phyloP scores from a whole-genome alignment of 1,140 invertebrate species.

The Planococcus citri region DNA sequence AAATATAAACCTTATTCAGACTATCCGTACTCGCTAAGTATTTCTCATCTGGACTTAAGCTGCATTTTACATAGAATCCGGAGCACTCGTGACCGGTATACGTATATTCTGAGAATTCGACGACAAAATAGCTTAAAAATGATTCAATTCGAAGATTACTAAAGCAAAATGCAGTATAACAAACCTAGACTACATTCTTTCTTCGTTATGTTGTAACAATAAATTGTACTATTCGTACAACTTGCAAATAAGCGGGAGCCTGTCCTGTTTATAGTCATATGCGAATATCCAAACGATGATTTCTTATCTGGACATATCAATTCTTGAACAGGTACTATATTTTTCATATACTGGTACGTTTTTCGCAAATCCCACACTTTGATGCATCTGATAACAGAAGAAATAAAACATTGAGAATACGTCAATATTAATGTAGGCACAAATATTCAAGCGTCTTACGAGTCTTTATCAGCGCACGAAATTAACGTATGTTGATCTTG shows the following conservation, averaged over 20 bases:
- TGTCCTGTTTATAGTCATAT: not conserved
- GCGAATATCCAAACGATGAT: not conserved
- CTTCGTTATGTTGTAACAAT: slow-evolving; percentile 10
- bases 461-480: not conserved
- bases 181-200: not conserved
- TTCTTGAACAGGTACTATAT: not conserved
- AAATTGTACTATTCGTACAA: not conserved
- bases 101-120: not conserved
- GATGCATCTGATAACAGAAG: not conserved
- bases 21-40: not conserved
- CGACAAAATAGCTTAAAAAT: no score
- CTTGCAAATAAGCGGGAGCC: not conserved
- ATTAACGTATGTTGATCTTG: not conserved
- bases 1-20: not conserved
- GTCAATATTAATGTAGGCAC: not conserved
- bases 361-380: slow-evolving; percentile 11
- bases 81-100: not conserved
- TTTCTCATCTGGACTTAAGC: not conserved
- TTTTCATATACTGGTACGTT: not conserved
- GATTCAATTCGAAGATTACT: no score
- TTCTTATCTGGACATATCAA: not conserved
- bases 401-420: not conserved
- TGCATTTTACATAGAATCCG: not conserved
- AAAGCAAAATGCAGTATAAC: no score
- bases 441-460: not conserved